A percentile compares a stretch with the other conserved stretches of the same genome.
These are phyloP conservation scores for Heptranchias perlo DNA, from an alignment of 2,113 vertebrate genomes.

Conservation along the genomic window DNA sequence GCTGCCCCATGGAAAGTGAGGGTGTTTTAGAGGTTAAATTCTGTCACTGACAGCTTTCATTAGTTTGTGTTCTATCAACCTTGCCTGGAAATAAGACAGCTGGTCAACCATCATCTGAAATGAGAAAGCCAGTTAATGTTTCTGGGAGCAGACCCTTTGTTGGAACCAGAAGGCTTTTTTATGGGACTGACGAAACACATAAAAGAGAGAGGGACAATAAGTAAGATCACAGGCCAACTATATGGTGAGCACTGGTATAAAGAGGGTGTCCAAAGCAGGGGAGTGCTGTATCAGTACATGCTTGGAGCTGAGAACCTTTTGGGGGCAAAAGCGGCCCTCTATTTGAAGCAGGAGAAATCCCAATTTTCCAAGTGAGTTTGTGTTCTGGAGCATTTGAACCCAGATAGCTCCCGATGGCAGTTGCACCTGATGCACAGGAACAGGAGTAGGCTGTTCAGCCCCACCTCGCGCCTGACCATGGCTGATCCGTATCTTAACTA, in stretches of 20 bases:
- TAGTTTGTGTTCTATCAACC: not conserved
- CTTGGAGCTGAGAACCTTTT: too few relatives aligned
- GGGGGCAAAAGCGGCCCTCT: not conserved
- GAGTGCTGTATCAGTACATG: not conserved
- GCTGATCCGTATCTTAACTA: too few relatives aligned
- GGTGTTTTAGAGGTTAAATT: not conserved
- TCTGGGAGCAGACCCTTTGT: not conserved
- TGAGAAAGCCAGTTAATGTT: not conserved
- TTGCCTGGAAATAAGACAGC: not conserved
- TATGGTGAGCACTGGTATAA: too few relatives aligned
- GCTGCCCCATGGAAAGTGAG: not conserved
- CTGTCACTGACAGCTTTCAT: not conserved
- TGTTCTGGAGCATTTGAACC: too few relatives aligned
- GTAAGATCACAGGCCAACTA: not conserved
- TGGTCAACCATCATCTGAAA: not conserved
- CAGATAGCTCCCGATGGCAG: too few relatives aligned
- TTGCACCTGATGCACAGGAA: too few relatives aligned
- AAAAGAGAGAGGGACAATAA: not conserved
- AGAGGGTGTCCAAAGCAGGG: not conserved
- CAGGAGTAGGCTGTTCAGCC: too few relatives aligned
- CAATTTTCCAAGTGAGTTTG: not conserved
- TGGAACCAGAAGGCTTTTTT: not conserved
- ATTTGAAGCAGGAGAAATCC: not conserved
- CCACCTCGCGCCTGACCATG: too few relatives aligned
- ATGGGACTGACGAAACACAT: not conserved